Conservation (phyloP, 2,797 vertebrate species). For the Aphelocoma californica region DNA sequence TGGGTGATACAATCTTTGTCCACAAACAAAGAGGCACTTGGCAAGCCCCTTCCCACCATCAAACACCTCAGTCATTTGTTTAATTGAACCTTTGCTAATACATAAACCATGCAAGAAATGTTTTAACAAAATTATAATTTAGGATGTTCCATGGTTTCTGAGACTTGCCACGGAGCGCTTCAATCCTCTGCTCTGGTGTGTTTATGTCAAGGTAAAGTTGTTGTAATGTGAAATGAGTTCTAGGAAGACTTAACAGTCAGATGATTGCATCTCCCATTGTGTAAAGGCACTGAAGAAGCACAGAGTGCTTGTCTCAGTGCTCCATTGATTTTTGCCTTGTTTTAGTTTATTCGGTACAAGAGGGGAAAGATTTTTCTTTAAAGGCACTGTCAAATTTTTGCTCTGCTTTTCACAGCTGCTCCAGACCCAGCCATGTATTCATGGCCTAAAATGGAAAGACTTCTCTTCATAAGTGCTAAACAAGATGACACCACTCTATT, state of each 20-base stretch:
- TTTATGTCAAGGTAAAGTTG: not conserved
- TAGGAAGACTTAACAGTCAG: not conserved
- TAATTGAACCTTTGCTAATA: not conserved
- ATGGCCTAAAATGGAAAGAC: conserved; percentile 45
- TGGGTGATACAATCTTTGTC: not conserved
- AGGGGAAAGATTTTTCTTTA: not conserved
- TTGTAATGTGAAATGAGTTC: not conserved
- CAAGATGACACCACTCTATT: not conserved
- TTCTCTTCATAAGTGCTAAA: not conserved
- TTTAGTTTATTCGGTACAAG: not conserved
- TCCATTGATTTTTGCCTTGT: not conserved
- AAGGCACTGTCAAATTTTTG: not conserved
- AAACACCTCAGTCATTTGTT: fast-evolving
- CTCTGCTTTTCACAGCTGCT: not conserved
- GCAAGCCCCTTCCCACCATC: not conserved
- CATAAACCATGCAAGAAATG: not conserved
- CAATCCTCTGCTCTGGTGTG: not conserved
- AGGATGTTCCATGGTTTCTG: not conserved
- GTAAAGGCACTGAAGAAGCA: not conserved
- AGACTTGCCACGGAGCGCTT: not conserved
- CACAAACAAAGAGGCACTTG: not conserved
- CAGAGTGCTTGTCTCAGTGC: not conserved
- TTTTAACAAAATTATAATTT: not conserved
- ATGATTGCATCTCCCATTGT: not conserved
- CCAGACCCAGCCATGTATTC: not conserved